These are phyloP conservation scores for Sisyra terminalis DNA, from an alignment of 2,888 invertebrate species.

Conservation along the genomic window DNA sequence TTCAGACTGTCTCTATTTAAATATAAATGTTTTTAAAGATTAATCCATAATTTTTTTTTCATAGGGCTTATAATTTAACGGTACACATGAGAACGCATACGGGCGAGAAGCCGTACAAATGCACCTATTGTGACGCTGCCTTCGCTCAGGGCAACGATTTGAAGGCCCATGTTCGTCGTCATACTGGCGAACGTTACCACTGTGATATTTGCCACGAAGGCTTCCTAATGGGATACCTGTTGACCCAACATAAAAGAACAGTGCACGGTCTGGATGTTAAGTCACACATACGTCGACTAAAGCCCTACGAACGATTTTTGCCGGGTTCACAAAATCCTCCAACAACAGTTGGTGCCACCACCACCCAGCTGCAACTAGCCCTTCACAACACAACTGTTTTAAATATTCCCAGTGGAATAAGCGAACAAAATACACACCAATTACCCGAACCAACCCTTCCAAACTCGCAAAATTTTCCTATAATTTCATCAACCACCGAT, in stretches of 20 bases:
- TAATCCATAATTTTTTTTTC: too few relatives aligned
- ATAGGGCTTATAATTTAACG: constrained; percentile 37
- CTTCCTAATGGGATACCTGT: constrained; percentile 35
- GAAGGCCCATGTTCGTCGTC: constrained; percentile 37
- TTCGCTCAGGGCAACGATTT: constrained; percentile 41
- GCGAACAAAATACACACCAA: too few relatives aligned
- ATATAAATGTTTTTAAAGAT: too few relatives aligned
- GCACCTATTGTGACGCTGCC: constrained; percentile 36
- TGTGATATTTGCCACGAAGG: constrained; percentile 36
- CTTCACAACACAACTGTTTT: too few relatives aligned
- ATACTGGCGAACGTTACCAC: constrained; percentile 39
- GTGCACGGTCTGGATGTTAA: constrained; percentile 21
- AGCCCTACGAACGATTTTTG: constrained; percentile 18
- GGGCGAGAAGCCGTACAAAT: constrained; percentile 35
- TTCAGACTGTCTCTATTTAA: too few relatives aligned
- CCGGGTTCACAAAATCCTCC: not conserved
- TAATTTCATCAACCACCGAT: too few relatives aligned
- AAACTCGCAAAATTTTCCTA: too few relatives aligned
- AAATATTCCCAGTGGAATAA: too few relatives aligned
- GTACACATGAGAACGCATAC: constrained; percentile 42
- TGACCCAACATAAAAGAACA: constrained; percentile 36
- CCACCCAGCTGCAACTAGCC: too few relatives aligned
- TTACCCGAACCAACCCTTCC: too few relatives aligned
- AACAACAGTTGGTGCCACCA: too few relatives aligned
- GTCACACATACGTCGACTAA: constrained; percentile 25